Evolutionary conservation across 35 echinoderm and acorn worm species (phyloP).

Genomic region (Heliocidaris tuberculata): DNA sequence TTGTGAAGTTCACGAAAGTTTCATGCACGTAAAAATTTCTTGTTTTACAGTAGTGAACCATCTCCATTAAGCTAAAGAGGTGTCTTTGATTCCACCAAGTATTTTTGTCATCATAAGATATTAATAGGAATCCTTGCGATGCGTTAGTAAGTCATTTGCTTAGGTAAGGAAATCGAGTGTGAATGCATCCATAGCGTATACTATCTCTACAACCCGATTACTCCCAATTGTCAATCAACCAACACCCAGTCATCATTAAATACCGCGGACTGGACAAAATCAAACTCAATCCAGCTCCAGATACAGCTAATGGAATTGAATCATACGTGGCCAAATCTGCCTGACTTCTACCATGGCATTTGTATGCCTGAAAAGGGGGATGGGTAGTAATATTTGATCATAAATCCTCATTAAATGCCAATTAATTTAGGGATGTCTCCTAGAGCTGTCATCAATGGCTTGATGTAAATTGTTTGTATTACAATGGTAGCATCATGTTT

Average conservation of each 20-base stretch:
- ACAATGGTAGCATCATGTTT: neutral
- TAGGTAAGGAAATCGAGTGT: no score
- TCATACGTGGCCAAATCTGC: neutral
- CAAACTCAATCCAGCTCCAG: neutral
- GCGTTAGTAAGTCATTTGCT: no score
- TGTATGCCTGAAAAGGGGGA: neutral
- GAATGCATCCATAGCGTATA: neutral
- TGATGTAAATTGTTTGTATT: conserved; percentile 19
- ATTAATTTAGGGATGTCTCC: neutral
- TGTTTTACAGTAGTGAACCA: no score
- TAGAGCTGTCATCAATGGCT: neutral
- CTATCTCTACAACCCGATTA: no score
- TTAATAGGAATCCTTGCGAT: no score
- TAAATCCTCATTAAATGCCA: conserved; percentile 12
- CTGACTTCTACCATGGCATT: neutral
- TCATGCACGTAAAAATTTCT: no score
- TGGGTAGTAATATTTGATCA: neutral
- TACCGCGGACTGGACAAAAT: neutral
- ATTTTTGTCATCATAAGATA: no score
- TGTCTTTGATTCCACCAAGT: no score
- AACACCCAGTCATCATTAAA: neutral
- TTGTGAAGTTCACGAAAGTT: no score
- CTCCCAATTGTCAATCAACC: neutral
- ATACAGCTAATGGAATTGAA: conserved; percentile 5
- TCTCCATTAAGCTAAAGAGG: no score